A percentile compares a stretch with the other conserved stretches of the same genome.
Conservation (phyloP, 2,797 vertebrate species). For the Scolopax bukidnonensis region DNA sequence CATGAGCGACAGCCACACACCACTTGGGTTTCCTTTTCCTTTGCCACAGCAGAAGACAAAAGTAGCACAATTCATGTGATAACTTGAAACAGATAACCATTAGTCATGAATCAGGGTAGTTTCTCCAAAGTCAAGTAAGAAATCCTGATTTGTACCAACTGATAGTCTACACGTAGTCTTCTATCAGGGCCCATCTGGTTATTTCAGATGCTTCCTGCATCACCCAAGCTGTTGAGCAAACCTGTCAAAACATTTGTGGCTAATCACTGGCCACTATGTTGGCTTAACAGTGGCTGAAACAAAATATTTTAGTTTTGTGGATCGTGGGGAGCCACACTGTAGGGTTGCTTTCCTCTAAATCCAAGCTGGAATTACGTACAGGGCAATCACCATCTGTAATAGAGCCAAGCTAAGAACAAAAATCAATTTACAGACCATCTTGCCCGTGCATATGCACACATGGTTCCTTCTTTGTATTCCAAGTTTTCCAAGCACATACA, state of each 20-base stretch:
- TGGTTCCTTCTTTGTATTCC: background rate
- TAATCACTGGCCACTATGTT: background rate
- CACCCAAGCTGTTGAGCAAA: background rate
- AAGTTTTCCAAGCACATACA: background rate
- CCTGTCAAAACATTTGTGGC: background rate
- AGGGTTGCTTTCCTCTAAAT: background rate
- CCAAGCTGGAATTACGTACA: background rate
- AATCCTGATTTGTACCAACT: background rate
- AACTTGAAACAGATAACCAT: background rate
- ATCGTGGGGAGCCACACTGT: background rate
- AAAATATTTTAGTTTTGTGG: background rate
- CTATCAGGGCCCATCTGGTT: background rate
- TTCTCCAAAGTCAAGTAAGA: background rate
- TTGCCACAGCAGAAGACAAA: background rate
- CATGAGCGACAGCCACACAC: background rate
- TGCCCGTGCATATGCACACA: background rate
- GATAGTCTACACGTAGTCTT: background rate
- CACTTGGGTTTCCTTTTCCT: background rate
- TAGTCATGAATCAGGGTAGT: too few species aligned
- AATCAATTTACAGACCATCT: background rate
- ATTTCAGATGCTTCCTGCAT: background rate
- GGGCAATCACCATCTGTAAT: accelerated
- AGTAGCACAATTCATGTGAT: background rate
- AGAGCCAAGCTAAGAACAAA: background rate
- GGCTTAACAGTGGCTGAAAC: background rate